Base-by-base conservation (phyloP, 2,888 invertebrate species). In the Chirona hameri region DNA sequence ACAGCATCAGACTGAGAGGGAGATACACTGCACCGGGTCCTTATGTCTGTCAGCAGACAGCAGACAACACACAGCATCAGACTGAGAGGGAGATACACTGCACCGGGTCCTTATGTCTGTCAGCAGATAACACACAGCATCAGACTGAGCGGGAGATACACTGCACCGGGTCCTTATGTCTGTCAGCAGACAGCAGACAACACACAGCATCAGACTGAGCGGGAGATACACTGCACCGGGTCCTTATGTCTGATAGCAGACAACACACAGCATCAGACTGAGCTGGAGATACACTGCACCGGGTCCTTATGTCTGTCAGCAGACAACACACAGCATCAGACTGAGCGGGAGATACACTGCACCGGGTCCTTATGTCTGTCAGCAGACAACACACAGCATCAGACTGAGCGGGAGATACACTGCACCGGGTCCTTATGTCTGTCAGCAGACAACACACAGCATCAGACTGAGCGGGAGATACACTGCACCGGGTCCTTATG, bases 361-460 rank as follows among this genome's bases (percentile, higher is more conserved):
- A 39, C 39, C 39, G 39, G 39, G 39, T 39, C 39, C 39, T 39
- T 39, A 39, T 39, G 39, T 39, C 39, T 39, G 39, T 7, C 39
- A 39, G 39, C 39, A 39, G 39, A 99, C 81, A 97, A 98, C 9
- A 96, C 94, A n/a, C 85, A 99, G 90, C 87, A 96, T 94, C 87
- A 94, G 94, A 0, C 96, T 94, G 0, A 95, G 91, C 2, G 99
- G 99, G 89, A 91, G 87, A 99, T 90, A 87, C 97, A 96, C 88
- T 99, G 98, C 81, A 99, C 93, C 0, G 97, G 93, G 90, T 99
- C 99, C 88, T 94, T 93, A 87, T 99, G 99, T 0, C 98, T 99
- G 88, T 83, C 52, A 18, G 52, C 52, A 52, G 39, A 39, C 39
- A 39, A 39, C 39, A 39, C 39, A 39, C 85, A 99, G 90, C 87